Base-by-base conservation (phyloP, 2,797 vertebrate species). In the Xiphorhynchus erythropygius region DNA sequence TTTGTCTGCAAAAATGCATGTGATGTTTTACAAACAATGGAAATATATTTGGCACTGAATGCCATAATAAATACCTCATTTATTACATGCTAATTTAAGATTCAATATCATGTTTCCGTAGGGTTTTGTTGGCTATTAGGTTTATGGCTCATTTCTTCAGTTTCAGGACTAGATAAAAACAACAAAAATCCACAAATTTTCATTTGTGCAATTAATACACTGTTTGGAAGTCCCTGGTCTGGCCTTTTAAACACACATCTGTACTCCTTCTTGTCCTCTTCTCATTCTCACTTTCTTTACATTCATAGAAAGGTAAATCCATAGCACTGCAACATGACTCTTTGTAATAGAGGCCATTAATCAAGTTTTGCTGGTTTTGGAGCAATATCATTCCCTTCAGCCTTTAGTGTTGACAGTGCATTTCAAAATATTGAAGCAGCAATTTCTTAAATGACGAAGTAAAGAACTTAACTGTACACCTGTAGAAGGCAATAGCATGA, bases 1-100 rank as follows among this genome's bases (percentile, higher is more conserved):
- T 90, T 90, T 95, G 55, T 80, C 81, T 90, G 60, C 37, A 77
- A 80, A 84, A 42, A 75, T 59, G 22, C n/a, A n/a, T 71, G n/a
- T 9, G 3, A 7, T 53, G 9, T 67, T 81, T 49, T 83, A 74
- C 64, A 80, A 94, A 75, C 18, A 65, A 75, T 85, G 28, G 35
- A 75, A 75, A 67, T 90, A 41, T 46, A 49, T 73, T 90, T 84
- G 84, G 28, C 80, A 35, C 17, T 56, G 78, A 87, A 74, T 94
- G 39, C 22, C 5, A 0, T 57, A 70, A 89, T 87, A 68, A 84
- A 70, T 42, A 55, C 53, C 41, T 70, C 32, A 33, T 68, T 84
- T 89, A 80, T 79, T 80, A 30, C 23, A 30, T 0, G 2, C n/a
- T 85, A 83, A 80, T 89, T 93, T 71, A 87, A 80, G 75, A 73